Base-by-base conservation (phyloP, 2,888 invertebrate species). In the Penaeus monodon region DNA sequence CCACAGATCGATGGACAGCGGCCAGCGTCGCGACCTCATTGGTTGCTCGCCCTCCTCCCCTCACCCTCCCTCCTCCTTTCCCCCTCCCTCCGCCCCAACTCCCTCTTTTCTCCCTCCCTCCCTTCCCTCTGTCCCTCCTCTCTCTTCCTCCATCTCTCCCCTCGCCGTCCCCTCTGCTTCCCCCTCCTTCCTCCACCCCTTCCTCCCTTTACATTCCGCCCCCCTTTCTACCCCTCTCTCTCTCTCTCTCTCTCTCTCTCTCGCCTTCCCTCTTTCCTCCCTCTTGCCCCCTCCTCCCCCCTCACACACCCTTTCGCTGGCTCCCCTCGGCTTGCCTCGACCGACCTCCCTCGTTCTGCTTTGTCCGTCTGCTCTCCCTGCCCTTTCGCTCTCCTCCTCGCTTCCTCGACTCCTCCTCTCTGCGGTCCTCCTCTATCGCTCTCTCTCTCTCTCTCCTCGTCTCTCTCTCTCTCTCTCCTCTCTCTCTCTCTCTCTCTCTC, bases 21-120 rank as follows among this genome's bases (percentile, higher is more conserved):
- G 85, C 85, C 81, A 85, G 85, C 77, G 85, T 76, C 85, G 85
- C 80, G 74, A 85, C 85, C 85, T 81, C 81, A 85, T 85, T 85
- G 85, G 85, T 77, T 85, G 81, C 68, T 81, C 81, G 85, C 22
- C 65, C 84, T 49, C 84, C 44, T 44, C 77, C 24, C 49, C 33
- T 66, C 65, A 27, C 64, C 33, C 64, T 38, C 64, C 27, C 74
- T 38, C 33, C 65, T 76, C 76, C 29, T 49, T 38, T 66, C 68
- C 33, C 57, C 68, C 27, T 49, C 27, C n/a, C 57, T 49, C 27
- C 65, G 24, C 66, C 66, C 77, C 64, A 49, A 64, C 66, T 77
- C 44, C 84, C 66, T 22, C 64, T 65, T 79, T 65, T 63, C 68
- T 66, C 38, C 38, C 49, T 70, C 81, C 81, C 22, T 22, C 64